Base-by-base conservation (phyloP, 1,140 invertebrate species). In the Ceratosolen solmsi region DNA sequence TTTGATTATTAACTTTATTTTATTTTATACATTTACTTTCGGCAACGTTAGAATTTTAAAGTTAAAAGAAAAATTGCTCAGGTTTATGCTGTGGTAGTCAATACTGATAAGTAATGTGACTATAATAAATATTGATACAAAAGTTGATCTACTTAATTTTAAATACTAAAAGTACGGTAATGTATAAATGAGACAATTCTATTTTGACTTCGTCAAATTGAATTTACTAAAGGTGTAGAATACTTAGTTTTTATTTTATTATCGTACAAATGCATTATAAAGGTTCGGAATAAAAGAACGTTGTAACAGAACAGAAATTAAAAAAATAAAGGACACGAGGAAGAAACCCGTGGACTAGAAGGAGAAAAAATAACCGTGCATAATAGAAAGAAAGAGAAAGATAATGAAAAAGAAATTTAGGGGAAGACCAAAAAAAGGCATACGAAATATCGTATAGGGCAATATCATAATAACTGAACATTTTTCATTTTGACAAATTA, bases 401-500 rank as follows among this genome's bases (percentile, higher is more conserved):
- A 25, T 25, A 33, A 2, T 15, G 33, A 38, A 36, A 72, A 41
- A 27, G 2, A 63, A 30, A 54, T 41, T 15, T 56, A 72, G 56
- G 41, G 54, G 8, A 70, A 70, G 72, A 11, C 41, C 60, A 54
- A 54, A 60, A 30, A 33, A 63, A 65, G 41, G 56, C 15, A 74
- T 60, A 76, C 58, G 22, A 22, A 54, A 71, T 76, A 76, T 82
- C 41, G 72, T 58, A 75, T 56, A 71, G 54, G 20, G 73, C 63
- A 82, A 77, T 60, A 60, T 51, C 49, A 65, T 41, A 63, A 82
- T 82, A 82, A 82, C 73, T 78, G 54, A 78, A 72, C 74, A 77
- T 82, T 82, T 76, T 78, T 82, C 56, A 78, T 78, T 73, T 78
- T 78, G 74, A 77, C 74, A 72, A 82, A 82, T 77, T 77, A 68